Evolutionary conservation across 2,113 vertebrate species (phyloP).

Genomic region (Pandion haliaetus): DNA sequence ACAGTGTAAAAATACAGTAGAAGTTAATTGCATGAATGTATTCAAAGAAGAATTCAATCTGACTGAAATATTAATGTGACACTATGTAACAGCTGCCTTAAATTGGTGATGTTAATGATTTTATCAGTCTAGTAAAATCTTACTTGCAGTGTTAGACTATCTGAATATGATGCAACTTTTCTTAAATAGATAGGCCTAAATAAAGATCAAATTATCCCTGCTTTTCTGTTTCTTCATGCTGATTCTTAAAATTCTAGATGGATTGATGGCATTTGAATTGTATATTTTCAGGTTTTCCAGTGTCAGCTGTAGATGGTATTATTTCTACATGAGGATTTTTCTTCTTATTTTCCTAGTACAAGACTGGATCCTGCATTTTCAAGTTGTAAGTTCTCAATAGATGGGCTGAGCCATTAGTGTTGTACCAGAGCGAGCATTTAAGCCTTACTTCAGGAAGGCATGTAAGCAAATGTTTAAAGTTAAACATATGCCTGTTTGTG

Average conservation of each 20-base stretch:
- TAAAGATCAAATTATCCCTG: slow-evolving; percentile 46
- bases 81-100: slow-evolving; percentile 50
- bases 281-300: neutral
- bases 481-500: neutral
- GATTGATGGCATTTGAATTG: neutral
- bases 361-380: neutral
- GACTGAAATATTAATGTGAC: slow-evolving; percentile 30
- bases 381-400: neutral
- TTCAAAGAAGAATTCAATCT: neutral
- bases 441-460: neutral
- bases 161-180: slow-evolving; percentile 16
- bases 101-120: slow-evolving; percentile 19
- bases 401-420: neutral
- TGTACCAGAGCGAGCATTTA: neutral
- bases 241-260: neutral
- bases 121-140: neutral
- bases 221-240: neutral
- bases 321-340: neutral
- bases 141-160: slow-evolving; percentile 3
- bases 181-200: slow-evolving; percentile 37
- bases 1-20: neutral
- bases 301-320: neutral
- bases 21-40: slow-evolving; percentile 1
- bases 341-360: neutral
- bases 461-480: neutral